Percentiles rank a stretch among this genome's conserved stretches.
These are phyloP conservation scores for Sander vitreus DNA, from an alignment of 2,113 vertebrate genomes.

Conservation along the genomic window DNA sequence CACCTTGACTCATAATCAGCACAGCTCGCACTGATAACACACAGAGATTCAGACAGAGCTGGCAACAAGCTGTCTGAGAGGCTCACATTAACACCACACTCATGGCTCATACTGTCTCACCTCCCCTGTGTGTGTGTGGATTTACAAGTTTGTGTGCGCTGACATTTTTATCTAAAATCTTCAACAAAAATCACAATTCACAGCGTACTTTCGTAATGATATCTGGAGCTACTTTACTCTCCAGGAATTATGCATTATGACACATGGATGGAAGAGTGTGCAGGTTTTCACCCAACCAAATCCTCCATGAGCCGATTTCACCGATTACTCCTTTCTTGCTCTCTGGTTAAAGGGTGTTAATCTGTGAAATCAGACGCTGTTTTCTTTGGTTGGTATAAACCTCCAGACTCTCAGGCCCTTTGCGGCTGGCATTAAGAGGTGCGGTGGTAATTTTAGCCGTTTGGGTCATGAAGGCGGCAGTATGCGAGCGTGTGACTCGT, in stretches of 20 bases:
- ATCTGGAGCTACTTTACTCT: neutral
- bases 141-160: too few relatives aligned
- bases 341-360: conserved; percentile 33
- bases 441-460: conserved; percentile 35
- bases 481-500: conserved; percentile 29
- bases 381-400: conserved; percentile 28
- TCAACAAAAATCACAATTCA: neutral
- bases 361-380: conserved; percentile 29
- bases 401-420: conserved; percentile 9
- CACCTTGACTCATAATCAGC: conserved; percentile 62
- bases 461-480: conserved; percentile 25
- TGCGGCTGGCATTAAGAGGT: conserved; percentile 13
- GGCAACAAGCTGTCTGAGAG: conserved; percentile 48
- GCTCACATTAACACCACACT: conserved; percentile 52
- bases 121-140: neutral
- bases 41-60: conserved; percentile 54
- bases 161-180: neutral
- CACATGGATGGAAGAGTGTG: neutral
- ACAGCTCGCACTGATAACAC: conserved; percentile 48
- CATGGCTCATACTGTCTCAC: conserved; percentile 41
- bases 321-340: neutral
- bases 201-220: neutral
- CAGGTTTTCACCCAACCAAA: neutral
- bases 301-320: neutral
- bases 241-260: neutral